Base-by-base conservation (phyloP, 1,140 invertebrate genomes). In the Heterodera carotae region DNA sequence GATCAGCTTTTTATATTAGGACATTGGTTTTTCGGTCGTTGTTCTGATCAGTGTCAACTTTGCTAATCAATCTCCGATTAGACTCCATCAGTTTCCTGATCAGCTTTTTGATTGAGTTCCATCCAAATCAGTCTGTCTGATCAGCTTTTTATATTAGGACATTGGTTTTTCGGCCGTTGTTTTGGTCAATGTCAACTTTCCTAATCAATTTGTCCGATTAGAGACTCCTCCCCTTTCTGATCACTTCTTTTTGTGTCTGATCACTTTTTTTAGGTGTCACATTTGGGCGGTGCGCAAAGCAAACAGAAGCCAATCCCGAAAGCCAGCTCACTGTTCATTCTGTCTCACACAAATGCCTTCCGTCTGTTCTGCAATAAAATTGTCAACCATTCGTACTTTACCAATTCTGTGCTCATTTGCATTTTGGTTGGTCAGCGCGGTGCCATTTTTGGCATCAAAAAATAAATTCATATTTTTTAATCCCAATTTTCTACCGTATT, bases 321-420 rank as follows among this genome's bases (percentile, higher is more conserved):
- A 87, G 93, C 92, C 86, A 92, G 93, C 88, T 94, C 96, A 83
- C 95, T 99, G 90, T 99, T 98, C 91, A 90, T 99, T 88, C 96
- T 99, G 90, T 93, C 93, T 82, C 93, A 92, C 88, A 95, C 92
- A 39, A 99, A 97, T 91, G 93, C 92, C 93, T 94, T 99, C 90
- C 94, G 97, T 29, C 91, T 97, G 2, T 93, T 97, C 84, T 99
- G 96, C 88, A 95, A 98, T 89, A 94, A 92, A 91, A 90, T 98
- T 76, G 96, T 94, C 86, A 98, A 98, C 88, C 96, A 99, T 87
- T 92, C 92, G 71, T 93, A 94, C 84, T 99, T 99, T 88, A 92
- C 94, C 33, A 99, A 99, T 89, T 91, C 97, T 77, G 96, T 99
- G 82, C 90, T 99, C 59, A 93, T 93, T 8, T 99, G 97, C 89